These are phyloP conservation scores for Campaea margaritaria DNA, from an alignment of 2,888 invertebrate genomes.

Conservation along the genomic window DNA sequence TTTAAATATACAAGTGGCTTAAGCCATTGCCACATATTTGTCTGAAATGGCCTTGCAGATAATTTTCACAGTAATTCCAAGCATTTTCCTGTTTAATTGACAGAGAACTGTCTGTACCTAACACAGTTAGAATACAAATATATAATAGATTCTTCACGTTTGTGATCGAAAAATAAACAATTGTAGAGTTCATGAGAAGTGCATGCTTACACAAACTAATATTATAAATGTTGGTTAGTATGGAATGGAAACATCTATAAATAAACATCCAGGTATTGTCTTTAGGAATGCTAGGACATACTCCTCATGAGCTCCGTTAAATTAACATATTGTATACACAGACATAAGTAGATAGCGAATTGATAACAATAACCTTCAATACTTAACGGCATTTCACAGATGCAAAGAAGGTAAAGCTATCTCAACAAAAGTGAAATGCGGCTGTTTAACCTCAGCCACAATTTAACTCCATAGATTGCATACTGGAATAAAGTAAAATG, in stretches of 20 bases:
- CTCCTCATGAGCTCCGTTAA: constrained; percentile 53
- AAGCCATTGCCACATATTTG: constrained; percentile 25
- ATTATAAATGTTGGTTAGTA: constrained; percentile 19
- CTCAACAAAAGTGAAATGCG: constrained; percentile 25
- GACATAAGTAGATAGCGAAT: constrained; percentile 31
- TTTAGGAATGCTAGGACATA: constrained; percentile 50
- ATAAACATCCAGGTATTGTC: constrained; percentile 48
- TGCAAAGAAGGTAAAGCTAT: constrained; percentile 62
- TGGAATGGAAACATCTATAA: constrained; percentile 40
- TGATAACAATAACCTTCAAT: constrained; percentile 63
- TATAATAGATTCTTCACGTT: constrained; percentile 56
- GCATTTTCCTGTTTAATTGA: constrained; percentile 70
- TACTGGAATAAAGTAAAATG: constrained; percentile 28
- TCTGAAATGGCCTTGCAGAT: constrained; percentile 42
- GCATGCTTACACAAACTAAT: constrained; percentile 38
- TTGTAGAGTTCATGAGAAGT: constrained; percentile 44
- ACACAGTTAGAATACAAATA: constrained; percentile 60
- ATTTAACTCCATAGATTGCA: constrained; percentile 22
- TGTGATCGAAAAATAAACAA: constrained; percentile 46
- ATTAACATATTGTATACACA: constrained; percentile 35
- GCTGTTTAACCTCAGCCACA: constrained; percentile 15
- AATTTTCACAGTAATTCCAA: constrained; percentile 41
- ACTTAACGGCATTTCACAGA: constrained; percentile 68
- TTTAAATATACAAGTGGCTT: constrained; percentile 23
- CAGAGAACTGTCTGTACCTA: constrained; percentile 70